Conservation (phyloP, 2,888 invertebrate species). For the Neoscelio sp. region DNA sequence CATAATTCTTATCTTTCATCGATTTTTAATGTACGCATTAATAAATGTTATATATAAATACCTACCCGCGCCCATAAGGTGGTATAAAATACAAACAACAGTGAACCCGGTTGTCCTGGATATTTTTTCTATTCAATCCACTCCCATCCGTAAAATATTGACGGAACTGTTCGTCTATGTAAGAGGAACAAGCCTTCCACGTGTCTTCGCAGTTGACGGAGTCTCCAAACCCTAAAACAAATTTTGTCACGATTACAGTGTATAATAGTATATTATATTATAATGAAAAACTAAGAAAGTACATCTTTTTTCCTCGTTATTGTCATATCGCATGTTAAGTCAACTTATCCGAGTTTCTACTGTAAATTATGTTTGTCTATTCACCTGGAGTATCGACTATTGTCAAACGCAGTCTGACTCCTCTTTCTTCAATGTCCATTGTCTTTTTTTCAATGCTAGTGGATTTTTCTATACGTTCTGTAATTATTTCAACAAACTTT, state of each 20-base stretch:
- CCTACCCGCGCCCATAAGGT: conserved; percentile 96
- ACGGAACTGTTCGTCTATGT: conserved; percentile 94
- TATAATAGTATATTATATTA: no score
- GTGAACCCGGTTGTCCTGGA: conserved; percentile 97
- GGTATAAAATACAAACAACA: conserved; percentile 98
- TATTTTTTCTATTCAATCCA: conserved; percentile 96
- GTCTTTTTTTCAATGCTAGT: conserved; percentile 88
- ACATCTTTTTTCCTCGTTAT: no score
- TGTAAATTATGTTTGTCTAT: conserved; percentile 7
- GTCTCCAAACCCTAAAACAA: conserved; percentile 90
- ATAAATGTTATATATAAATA: conserved; percentile 12
- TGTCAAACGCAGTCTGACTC: conserved; percentile 94
- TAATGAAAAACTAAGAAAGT: no score
- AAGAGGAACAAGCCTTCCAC: conserved; percentile 95
- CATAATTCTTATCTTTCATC: not conserved
- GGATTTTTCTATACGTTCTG: conserved; percentile 86
- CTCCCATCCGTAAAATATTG: conserved; percentile 95
- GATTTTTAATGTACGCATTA: not conserved
- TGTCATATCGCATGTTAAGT: no score
- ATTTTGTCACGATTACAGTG: no score
- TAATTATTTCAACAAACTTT: conserved; percentile 32
- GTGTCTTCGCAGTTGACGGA: conserved; percentile 97
- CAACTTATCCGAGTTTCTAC: no score
- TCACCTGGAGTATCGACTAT: conserved; percentile 96
- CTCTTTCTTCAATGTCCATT: conserved; percentile 97